Evolutionary conservation across 2,888 invertebrate species (phyloP), one percentile per base, ranked within the genome.

Genomic region (Argyra leucocephala): DNA sequence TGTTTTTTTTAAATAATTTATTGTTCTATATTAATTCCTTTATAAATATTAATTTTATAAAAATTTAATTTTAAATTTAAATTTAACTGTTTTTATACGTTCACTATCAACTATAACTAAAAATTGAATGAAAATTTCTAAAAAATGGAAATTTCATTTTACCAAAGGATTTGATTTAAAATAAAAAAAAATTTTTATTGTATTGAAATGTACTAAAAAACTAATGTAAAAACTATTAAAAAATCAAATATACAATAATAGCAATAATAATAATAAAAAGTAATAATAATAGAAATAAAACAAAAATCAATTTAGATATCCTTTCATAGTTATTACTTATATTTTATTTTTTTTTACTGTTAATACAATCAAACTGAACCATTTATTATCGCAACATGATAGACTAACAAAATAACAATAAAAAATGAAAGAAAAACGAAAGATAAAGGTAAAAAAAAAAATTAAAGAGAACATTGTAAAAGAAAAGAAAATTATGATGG

Each of bases 251-350:
- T 31, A 10, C 10, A 31, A 31, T 31, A 31, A 31, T 31, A 31
- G 10, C 2, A 48, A 48, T 3, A 48, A 48, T 18, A 48, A 48
- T 2, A 48, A 48, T 5, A 9, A 48, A 48, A 18, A 3, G 18
- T 48, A 48, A 37, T 48, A 48, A 48, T n/a, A 48, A 48, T 48
- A 48, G 18, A 48, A 12, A 15, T 48, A 48, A 18, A 48, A 48
- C 15, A 48, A 48, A n/a, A 48, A 48, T 48, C 48, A 48, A 48
- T 48, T 48, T 48, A 48, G 48, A 48, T 48, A 48, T 48, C 48
- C 48, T 48, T 48, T 48, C 18, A 48, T 18, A 48, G 48, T 48
- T 18, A 48, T 48, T 48, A 48, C 48, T 15, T 48, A 48, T 48
- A 48, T 48, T 48, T 48, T 48, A 48, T 48, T 48, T 18, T 48